Evolutionary conservation across 2,888 invertebrate species (phyloP).

Genomic region (Euphydryas editha): DNA sequence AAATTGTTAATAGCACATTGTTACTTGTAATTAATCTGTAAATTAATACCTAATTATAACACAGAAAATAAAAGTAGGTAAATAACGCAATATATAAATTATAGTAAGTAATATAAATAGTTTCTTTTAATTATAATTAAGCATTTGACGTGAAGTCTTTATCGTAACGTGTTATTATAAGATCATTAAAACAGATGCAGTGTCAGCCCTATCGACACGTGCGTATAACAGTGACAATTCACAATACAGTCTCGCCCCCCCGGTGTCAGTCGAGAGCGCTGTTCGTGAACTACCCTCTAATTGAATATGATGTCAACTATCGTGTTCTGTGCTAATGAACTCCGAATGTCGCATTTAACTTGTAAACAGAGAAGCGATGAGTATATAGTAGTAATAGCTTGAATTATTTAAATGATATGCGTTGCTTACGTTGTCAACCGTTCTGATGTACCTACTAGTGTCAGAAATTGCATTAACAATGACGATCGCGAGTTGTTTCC

Average conservation of each 20-base stretch:
- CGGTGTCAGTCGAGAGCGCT: constrained; percentile 13
- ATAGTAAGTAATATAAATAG: too few relatives aligned
- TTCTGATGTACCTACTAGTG: too few relatives aligned
- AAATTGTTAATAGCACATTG: too few relatives aligned
- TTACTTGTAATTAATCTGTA: too few relatives aligned
- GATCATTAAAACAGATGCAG: background rate
- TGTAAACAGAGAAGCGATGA: background rate
- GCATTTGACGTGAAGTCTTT: background rate
- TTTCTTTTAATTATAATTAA: too few relatives aligned
- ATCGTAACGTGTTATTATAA: background rate
- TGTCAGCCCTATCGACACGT: constrained; percentile 34
- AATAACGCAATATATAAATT: too few relatives aligned
- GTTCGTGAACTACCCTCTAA: constrained; percentile 28
- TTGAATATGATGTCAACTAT: constrained; percentile 25
- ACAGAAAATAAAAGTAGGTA: too few relatives aligned
- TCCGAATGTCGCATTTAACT: constrained; percentile 18
- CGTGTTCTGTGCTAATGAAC: constrained; percentile 8
- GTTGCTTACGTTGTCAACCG: too few relatives aligned
- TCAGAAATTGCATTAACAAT: too few relatives aligned
- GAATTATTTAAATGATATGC: too few relatives aligned
- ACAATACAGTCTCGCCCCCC: constrained; percentile 22
- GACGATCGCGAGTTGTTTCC: too few relatives aligned
- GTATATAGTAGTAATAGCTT: background rate
- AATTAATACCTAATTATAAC: too few relatives aligned
- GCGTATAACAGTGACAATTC: constrained; percentile 36